Conservation (phyloP, 1,140 invertebrate genomes). For the Teleopsis dalmanni region DNA sequence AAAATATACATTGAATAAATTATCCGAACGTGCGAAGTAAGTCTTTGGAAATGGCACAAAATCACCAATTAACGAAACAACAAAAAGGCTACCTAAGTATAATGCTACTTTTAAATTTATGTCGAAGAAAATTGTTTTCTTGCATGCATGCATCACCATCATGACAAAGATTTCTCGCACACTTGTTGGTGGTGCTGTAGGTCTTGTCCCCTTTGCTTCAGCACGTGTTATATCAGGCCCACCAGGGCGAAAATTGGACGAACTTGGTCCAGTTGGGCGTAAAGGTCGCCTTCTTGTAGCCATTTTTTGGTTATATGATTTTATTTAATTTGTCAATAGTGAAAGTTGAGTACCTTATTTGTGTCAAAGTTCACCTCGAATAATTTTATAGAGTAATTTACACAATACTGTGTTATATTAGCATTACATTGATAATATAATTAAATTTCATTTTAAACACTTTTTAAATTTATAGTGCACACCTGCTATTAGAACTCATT, state of each 20-base stretch:
- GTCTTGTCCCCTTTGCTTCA: slow-evolving; percentile 51
- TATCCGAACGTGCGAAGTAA: slow-evolving; percentile 80
- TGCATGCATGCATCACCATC: slow-evolving; percentile 79
- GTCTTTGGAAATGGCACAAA: slow-evolving; percentile 71
- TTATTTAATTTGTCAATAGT: neutral
- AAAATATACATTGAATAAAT: slow-evolving; percentile 85
- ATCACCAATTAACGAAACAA: slow-evolving; percentile 77
- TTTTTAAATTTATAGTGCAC: no score
- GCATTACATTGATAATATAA: no score
- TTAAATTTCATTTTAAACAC: no score
- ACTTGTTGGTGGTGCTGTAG: slow-evolving; percentile 72
- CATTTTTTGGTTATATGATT: slow-evolving; percentile 17
- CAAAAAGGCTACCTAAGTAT: slow-evolving; percentile 72
- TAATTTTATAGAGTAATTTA: no score
- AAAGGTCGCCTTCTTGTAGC: slow-evolving; percentile 36
- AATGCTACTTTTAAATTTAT: slow-evolving; percentile 77
- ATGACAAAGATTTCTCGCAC: slow-evolving; percentile 72
- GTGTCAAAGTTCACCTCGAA: slow-evolving; percentile 15
- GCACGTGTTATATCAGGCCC: slow-evolving; percentile 30
- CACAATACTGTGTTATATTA: no score
- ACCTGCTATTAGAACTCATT: no score
- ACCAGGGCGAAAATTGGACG: slow-evolving; percentile 35
- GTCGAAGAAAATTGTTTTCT: slow-evolving; percentile 77
- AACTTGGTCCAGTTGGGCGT: slow-evolving; percentile 17
- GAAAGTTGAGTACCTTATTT: slow-evolving; percentile 1